Base-by-base conservation (phyloP, 2,797 vertebrate genomes). In the Lerista edwardsae region DNA sequence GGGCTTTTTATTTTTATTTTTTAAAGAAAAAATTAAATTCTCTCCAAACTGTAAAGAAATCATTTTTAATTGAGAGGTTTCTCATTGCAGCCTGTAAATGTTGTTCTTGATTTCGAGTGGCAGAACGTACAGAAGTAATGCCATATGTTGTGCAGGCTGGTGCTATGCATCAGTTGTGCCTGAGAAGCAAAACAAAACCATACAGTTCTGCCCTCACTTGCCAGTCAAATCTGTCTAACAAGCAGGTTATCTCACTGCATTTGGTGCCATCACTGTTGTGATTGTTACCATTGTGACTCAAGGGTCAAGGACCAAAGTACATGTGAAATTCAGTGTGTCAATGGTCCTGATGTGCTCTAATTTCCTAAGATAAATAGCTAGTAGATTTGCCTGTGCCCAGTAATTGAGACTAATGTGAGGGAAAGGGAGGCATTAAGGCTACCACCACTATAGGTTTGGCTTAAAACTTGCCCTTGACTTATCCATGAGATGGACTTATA, bases 11-110 rank as follows among this genome's bases (percentile, higher is more conserved):
- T 47, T 75, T 19, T 3, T 15, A 7, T 15, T 2, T 15, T 5
- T 15, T 19, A 8, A 47, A 11, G 11, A 34, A 41, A 36, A 88
- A 85, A 82, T 91, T 80, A 81, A 82, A 77, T 31, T 77, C 74
- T 88, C 80, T 74, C 85, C 82, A 91, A 85, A 90, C 62, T 92
- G 88, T 75, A 29, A 80, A 77, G 64, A 19, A 75, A 51, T 80
- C 12, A 34, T 75, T 75, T 68, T 90, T 80, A 93, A 84, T 90
- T 8, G 19, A 25, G 59, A 0, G 0, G 57, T 86, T 92, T 85
- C n/a, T n/a, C 75, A 3, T 39, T 51, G 29, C 41, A 84, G 62
- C 61, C 65, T 64, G 59, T 44, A 90, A 77, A 92, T 93, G 89
- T 15, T 83, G 39, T 81, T 90, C 75, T 71, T 89, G 82, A 89